phyloP scores from a whole-genome alignment of 2,113 vertebrate species.

The Rhipidura dahli region DNA sequence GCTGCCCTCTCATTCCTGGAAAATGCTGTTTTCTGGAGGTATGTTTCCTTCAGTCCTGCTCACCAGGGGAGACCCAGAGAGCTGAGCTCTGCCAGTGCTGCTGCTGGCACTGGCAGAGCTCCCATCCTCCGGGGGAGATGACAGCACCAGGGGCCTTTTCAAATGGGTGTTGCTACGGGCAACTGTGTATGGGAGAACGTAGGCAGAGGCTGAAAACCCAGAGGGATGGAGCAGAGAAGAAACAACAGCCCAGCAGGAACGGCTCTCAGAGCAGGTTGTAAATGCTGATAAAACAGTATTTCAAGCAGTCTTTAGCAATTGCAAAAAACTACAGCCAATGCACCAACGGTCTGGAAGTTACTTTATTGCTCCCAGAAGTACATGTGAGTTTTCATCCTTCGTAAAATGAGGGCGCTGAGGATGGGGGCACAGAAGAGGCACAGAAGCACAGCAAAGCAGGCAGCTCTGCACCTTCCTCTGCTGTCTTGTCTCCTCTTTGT shows the following conservation, averaged over 20 bases:
- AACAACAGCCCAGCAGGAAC: neutral
- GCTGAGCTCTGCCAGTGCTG: neutral
- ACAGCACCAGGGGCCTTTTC: neutral
- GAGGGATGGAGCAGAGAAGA: neutral
- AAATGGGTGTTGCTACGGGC: neutral
- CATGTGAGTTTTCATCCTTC: neutral
- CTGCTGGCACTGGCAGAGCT: neutral
- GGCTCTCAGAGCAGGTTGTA: neutral
- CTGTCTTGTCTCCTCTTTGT: neutral
- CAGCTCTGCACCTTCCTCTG: neutral
- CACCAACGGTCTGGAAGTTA: neutral
- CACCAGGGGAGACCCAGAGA: neutral
- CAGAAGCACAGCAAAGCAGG: neutral
- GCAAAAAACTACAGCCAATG: neutral
- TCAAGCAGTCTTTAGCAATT: neutral
- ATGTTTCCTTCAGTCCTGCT: neutral
- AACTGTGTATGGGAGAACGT: neutral
- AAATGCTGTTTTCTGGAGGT: neutral
- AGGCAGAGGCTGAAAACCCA: conserved; percentile 1
- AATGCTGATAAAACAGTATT: neutral
- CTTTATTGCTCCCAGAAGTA: neutral
- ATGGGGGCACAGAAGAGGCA: neutral
- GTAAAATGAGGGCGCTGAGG: neutral
- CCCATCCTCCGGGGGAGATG: rapidly evolving
- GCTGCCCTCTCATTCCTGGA: neutral